These are phyloP conservation scores for Poeciliopsis gracilis DNA, from an alignment of 2,797 vertebrate genomes.

Conservation along the genomic window DNA sequence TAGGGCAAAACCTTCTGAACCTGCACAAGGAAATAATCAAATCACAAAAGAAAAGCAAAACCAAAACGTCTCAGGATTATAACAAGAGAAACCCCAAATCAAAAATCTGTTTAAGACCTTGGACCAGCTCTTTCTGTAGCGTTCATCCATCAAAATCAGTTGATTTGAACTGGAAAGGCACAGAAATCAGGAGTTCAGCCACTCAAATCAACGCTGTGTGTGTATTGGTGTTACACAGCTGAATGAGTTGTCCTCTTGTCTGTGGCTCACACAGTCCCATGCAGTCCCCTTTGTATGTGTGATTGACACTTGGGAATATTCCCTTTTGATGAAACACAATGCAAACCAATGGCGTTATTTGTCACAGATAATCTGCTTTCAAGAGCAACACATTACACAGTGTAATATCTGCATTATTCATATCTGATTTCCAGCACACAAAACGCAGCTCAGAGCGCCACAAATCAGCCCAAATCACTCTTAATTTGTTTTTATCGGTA, in stretches of 20 bases:
- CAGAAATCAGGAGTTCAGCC: slow-evolving; percentile 17
- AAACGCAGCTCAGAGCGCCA: slow-evolving; percentile 67
- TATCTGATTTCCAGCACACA: slow-evolving; percentile 73
- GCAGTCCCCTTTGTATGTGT: slow-evolving; percentile 24
- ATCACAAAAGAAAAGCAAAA: not conserved
- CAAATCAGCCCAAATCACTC: slow-evolving; percentile 81
- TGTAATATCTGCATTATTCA: slow-evolving; percentile 76
- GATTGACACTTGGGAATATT: slow-evolving; percentile 75
- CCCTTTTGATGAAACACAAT: slow-evolving; percentile 78
- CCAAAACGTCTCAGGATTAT: not conserved
- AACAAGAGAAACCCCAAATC: not conserved
- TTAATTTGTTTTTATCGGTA: slow-evolving; percentile 84
- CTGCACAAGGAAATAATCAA: not conserved
- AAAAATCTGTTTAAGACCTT: not conserved
- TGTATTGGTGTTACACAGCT: slow-evolving; percentile 21
- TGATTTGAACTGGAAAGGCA: not conserved
- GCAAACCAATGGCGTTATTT: slow-evolving; percentile 73
- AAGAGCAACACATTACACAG: slow-evolving; percentile 66
- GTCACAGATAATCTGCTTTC: slow-evolving; percentile 78
- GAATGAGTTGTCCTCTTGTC: slow-evolving; percentile 51
- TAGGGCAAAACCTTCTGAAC: not conserved
- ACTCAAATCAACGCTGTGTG: slow-evolving; percentile 7
- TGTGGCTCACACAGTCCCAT: slow-evolving; percentile 25
- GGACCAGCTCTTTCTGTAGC: not conserved
- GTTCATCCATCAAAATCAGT: not conserved